Base-by-base conservation (phyloP, 2,888 invertebrate genomes). In the Sicus ferrugineus region DNA sequence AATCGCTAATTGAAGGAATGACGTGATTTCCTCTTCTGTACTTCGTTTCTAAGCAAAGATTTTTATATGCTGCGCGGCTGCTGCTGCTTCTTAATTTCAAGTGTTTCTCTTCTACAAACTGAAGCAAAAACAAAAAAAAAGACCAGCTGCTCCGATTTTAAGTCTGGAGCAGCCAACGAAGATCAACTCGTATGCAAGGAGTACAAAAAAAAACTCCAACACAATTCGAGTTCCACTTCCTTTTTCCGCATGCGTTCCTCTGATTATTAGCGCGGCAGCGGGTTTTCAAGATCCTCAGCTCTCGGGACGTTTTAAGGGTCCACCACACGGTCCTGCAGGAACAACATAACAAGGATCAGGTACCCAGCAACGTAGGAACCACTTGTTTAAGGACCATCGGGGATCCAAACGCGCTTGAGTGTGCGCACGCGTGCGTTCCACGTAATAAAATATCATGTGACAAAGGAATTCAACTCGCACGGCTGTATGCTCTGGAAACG, bases 351-450 rank as follows among this genome's bases (percentile, higher is more conserved):
- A n/a, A 42, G 42, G 11, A 6, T 38, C 38, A 38, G 11, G 38
- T 38, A 9, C 38, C 42, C 11, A 23, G 38, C 42, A 28, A 16
- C 56, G 23, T 23, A 26, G 26, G 26, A 67, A 61, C 59, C 67
- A 67, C 59, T 67, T 67, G 67, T 66, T 66, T 56, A 26, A 26
- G 21, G 26, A 59, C 56, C n/a, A 56, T 30, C 16, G n/a, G 30
- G 50, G 64, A 64, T 50, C 50, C 34, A 64, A 42, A 42, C 34
- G 56, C n/a, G 26, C 16, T 50, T 52, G 23, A 26, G 30, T 19
- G 30, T 59, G 54, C 52, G 61, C 67, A 70, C 70, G 70, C 70
- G 70, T 70, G 69, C 65, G 26, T 42, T 64, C 46, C 48, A 56
- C 46, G 38, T 23, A 54, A 58, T 30, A 69, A 62, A 54, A 61